Evolutionary conservation across 2,113 vertebrate genomes (phyloP).

Genomic region (Trematocara macrostoma): DNA sequence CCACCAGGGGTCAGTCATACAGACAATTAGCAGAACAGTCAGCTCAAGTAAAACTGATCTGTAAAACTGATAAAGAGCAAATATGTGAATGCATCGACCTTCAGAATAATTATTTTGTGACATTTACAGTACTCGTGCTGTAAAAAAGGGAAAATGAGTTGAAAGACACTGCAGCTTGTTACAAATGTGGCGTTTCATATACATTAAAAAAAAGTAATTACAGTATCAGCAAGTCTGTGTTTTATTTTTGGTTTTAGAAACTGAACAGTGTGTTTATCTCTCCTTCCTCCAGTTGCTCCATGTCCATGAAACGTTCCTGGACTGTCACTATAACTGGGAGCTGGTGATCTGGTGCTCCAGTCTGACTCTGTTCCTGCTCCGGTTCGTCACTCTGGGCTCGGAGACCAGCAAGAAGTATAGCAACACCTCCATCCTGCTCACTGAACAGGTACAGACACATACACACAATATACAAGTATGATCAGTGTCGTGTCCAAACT

Average conservation of each 20-base stretch:
- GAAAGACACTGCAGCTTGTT: neutral
- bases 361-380: slow-evolving; percentile 91
- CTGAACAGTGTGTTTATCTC: fast-evolving
- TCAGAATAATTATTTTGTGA: neutral
- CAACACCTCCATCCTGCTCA: slow-evolving; percentile 99
- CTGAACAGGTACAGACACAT: slow-evolving; percentile 82
- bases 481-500: neutral
- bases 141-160: neutral
- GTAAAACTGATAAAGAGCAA: neutral
- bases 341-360: slow-evolving; percentile 94
- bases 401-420: slow-evolving; percentile 99
- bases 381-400: slow-evolving; percentile 96
- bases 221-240: neutral
- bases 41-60: neutral
- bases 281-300: slow-evolving; percentile 77
- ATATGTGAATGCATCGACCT: neutral
- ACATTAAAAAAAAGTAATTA: fast-evolving
- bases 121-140: neutral
- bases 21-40: neutral
- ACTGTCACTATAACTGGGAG: slow-evolving; percentile 98
- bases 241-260: neutral
- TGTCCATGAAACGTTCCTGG: slow-evolving; percentile 92
- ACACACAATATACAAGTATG: neutral
- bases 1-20: neutral
- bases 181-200: fast-evolving